phyloP scores from a whole-genome alignment of 2,113 vertebrate species.

The Sander lucioperca region DNA sequence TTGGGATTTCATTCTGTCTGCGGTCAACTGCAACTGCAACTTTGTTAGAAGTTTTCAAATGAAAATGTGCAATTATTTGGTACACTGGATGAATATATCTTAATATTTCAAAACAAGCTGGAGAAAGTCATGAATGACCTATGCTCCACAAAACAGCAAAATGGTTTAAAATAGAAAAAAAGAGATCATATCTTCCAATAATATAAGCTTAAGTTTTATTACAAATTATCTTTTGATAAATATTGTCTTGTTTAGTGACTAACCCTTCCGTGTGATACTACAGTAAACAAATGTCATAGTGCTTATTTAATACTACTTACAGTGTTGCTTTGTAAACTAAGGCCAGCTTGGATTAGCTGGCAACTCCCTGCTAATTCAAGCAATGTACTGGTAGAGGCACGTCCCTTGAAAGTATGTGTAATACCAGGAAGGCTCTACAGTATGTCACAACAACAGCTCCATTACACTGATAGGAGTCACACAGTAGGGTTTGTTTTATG shows the following conservation, averaged over 20 bases:
- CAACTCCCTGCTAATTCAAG: slow-evolving; percentile 62
- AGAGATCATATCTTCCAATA: no score
- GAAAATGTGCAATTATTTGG: not conserved
- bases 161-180: no score
- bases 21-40: not conserved
- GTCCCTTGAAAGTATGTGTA: slow-evolving; percentile 25
- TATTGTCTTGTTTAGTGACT: no score
- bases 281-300: not conserved
- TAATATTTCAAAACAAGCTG: not conserved
- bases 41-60: not conserved
- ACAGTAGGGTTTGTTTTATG: not conserved
- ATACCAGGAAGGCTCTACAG: not conserved
- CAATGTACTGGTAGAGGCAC: slow-evolving; percentile 16
- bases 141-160: no score
- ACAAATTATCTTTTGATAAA: not conserved
- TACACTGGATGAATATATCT: not conserved
- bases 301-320: not conserved
- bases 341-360: slow-evolving; percentile 44
- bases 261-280: not conserved
- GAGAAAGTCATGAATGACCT: no score
- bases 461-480: not conserved
- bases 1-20: not conserved
- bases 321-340: slow-evolving; percentile 25
- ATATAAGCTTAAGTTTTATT: not conserved
- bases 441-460: slow-evolving; percentile 17